These are phyloP conservation scores for Lagodon rhomboides DNA, from an alignment of 2,797 vertebrate genomes.

Conservation along the genomic window DNA sequence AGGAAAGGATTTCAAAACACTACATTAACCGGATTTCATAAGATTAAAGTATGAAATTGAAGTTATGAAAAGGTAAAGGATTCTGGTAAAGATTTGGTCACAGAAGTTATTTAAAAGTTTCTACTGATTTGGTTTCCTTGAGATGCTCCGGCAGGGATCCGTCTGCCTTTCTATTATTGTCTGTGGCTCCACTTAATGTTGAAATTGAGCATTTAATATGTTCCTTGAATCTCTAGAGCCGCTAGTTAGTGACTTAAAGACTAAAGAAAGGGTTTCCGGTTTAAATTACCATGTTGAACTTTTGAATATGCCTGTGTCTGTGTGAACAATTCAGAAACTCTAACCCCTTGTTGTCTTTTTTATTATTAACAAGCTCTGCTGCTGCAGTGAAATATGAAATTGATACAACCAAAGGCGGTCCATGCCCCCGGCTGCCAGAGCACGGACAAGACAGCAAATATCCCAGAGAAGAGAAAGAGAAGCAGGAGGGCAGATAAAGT, in stretches of 20 bases:
- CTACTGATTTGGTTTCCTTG: background rate
- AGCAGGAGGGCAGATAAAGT: background rate
- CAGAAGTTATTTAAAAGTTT: background rate
- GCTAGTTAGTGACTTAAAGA: background rate
- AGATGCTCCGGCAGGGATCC: too few relatives aligned
- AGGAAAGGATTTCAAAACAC: too few relatives aligned
- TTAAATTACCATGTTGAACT: background rate
- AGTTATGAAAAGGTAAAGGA: too few relatives aligned
- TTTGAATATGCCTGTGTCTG: background rate
- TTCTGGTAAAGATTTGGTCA: too few relatives aligned
- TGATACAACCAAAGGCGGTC: background rate
- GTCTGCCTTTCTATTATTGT: background rate
- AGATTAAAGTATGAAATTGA: too few relatives aligned
- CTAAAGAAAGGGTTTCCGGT: too few relatives aligned
- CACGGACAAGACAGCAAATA: background rate
- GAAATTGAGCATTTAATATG: background rate
- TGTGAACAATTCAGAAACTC: slow-evolving; percentile 7
- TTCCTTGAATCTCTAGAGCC: background rate
- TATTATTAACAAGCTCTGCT: slow-evolving; percentile 12
- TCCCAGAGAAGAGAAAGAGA: background rate
- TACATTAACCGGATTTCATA: too few relatives aligned
- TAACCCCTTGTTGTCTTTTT: slow-evolving; percentile 3
- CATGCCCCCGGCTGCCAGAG: background rate
- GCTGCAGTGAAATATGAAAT: slow-evolving; percentile 10
- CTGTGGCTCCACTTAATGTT: background rate